Conservation (phyloP, 2,113 vertebrate genomes). For the Condylura cristata region DNA sequence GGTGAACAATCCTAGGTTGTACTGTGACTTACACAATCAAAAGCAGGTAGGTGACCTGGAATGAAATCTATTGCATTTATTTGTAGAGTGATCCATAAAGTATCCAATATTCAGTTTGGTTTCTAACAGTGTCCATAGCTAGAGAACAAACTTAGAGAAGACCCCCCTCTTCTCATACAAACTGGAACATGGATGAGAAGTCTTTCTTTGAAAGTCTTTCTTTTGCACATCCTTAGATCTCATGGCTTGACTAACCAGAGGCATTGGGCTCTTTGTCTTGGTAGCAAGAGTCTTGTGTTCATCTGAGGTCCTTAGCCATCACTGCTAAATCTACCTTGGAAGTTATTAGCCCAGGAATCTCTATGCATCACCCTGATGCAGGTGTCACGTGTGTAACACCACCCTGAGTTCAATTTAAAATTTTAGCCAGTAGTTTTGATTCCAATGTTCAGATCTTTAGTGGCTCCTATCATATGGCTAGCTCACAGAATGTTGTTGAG, state of each 20-base stretch:
- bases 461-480: too few species aligned
- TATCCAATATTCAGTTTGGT: constrained; percentile 60
- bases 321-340: too few species aligned
- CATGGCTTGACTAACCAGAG: constrained; percentile 95
- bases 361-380: too few species aligned
- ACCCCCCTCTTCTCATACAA: constrained; percentile 96
- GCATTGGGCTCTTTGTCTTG: constrained; percentile 94
- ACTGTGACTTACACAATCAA: too few species aligned
- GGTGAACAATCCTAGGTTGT: too few species aligned
- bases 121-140: constrained; percentile 70
- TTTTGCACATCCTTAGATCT: constrained; percentile 97
- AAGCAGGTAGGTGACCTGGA: constrained; percentile 53
- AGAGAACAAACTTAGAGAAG: constrained; percentile 84
- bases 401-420: too few species aligned
- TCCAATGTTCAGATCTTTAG: too few species aligned
- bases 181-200: constrained; percentile 98
- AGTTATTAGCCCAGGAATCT: too few species aligned
- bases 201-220: constrained; percentile 96
- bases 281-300: constrained; percentile 96
- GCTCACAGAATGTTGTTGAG: too few species aligned
- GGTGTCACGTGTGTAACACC: too few species aligned
- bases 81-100: constrained; percentile 61
- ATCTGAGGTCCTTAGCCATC: constrained; percentile 92
- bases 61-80: constrained; percentile 70
- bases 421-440: too few species aligned